Percentiles rank a stretch among this genome's conserved stretches.
Conservation (phyloP, 37 sponge, comb jelly and placozoan genomes). For the Crambe crambe region DNA sequence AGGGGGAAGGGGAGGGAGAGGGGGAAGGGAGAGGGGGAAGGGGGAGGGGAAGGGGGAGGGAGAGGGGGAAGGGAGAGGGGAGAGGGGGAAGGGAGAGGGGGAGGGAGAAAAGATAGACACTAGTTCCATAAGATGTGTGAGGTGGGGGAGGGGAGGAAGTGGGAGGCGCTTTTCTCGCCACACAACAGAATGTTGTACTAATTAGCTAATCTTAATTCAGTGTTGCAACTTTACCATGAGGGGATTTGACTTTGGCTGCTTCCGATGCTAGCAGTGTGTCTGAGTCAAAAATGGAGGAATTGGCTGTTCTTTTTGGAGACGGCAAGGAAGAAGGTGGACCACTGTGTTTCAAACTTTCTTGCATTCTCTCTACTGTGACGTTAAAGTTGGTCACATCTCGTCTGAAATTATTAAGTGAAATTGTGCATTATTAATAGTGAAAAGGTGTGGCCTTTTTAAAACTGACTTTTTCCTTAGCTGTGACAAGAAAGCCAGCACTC, state of each 20-base stretch:
- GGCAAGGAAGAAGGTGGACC: neutral
- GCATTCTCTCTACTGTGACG: slow-evolving; percentile 12
- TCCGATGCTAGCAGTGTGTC: slow-evolving; percentile 24
- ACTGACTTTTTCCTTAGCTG: slow-evolving; percentile 63
- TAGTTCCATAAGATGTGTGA: too few species aligned
- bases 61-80: too few species aligned
- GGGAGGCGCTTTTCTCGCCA: too few species aligned
- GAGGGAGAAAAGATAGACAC: too few species aligned
- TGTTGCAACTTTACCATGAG: neutral
- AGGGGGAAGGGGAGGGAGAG: too few species aligned
- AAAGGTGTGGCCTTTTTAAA: neutral
- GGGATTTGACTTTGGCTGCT: neutral
- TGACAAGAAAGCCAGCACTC: slow-evolving; percentile 64
- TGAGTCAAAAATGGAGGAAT: slow-evolving; percentile 30
- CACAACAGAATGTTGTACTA: neutral
- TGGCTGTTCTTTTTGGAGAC: neutral
- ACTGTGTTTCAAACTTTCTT: neutral
- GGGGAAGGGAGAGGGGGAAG: too few species aligned
- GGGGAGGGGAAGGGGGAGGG: too few species aligned
- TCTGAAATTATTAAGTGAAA: slow-evolving; percentile 6
- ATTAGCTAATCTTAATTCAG: too few species aligned
- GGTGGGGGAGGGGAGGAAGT: too few species aligned
- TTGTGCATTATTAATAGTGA: neutral
- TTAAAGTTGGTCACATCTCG: slow-evolving; percentile 24
- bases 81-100: too few species aligned